phyloP scores from a whole-genome alignment of 1,140 invertebrate species.

The Tetragnatha versicolor region DNA sequence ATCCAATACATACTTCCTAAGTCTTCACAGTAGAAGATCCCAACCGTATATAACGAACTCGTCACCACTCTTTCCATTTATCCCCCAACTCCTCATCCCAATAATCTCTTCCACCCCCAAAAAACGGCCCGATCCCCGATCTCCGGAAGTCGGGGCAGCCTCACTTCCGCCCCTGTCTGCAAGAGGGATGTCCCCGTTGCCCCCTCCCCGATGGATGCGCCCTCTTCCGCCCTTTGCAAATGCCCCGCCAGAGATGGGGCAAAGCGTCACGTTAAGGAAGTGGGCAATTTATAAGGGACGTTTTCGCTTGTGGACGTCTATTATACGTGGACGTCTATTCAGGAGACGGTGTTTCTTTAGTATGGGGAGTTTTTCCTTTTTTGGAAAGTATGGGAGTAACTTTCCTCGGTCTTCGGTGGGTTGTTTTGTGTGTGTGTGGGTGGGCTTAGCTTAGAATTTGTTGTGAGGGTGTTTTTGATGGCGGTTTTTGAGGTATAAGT shows the following conservation, averaged over 20 bases:
- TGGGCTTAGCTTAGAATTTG: too few relatives aligned
- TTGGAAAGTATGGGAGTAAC: neutral
- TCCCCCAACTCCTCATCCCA: neutral
- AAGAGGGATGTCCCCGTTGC: constrained; percentile 14
- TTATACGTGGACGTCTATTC: neutral
- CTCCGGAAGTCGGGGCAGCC: constrained; percentile 35
- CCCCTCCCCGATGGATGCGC: constrained; percentile 2
- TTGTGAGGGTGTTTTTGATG: too few relatives aligned
- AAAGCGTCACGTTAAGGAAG: constrained; percentile 28
- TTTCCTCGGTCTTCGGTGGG: too few relatives aligned
- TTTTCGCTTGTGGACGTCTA: neutral
- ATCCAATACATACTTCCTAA: too few relatives aligned
- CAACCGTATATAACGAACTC: too few relatives aligned
- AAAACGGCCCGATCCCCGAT: constrained; percentile 11
- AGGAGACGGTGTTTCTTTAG: too few relatives aligned
- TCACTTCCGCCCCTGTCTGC: constrained; percentile 33
- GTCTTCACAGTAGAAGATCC: too few relatives aligned
- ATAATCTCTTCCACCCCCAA: neutral
- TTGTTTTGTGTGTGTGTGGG: too few relatives aligned
- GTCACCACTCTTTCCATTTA: too few relatives aligned
- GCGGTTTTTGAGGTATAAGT: too few relatives aligned
- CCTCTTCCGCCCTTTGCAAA: constrained; percentile 4
- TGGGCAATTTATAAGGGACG: constrained; percentile 43
- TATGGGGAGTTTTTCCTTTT: neutral
- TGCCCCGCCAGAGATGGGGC: neutral